A percentile compares a stretch with the other conserved stretches of the same genome.
phyloP scores from a whole-genome alignment of 2,888 invertebrate species.

The Dicyrtoma fusca region DNA sequence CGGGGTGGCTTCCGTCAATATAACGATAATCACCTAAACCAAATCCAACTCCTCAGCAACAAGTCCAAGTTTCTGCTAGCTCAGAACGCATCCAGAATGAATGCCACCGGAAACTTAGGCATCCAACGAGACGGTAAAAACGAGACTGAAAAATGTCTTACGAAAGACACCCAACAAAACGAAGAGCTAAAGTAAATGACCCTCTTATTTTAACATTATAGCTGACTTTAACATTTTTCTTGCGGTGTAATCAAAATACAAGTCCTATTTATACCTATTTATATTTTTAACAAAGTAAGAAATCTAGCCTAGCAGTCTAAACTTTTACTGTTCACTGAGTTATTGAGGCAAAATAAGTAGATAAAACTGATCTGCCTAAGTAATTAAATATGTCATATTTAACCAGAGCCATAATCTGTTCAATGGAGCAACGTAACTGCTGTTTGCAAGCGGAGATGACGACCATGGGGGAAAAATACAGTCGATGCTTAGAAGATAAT shows the following conservation, averaged over 20 bases:
- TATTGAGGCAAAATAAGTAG: too few species aligned
- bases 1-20: neutral
- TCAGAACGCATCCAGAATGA: neutral
- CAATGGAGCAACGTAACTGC: neutral
- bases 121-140: neutral
- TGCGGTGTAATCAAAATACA: too few species aligned
- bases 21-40: neutral
- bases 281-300: too few species aligned
- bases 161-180: too few species aligned
- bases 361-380: too few species aligned
- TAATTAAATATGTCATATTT: too few species aligned
- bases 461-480: neutral
- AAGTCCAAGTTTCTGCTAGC: slow-evolving; percentile 5
- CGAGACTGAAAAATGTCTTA: neutral
- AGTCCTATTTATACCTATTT: too few species aligned
- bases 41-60: slow-evolving; percentile 3
- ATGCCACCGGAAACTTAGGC: neutral
- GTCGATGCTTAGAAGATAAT: slow-evolving; percentile 13
- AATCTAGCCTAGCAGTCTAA: too few species aligned
- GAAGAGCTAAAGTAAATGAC: too few species aligned
- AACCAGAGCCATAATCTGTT: slow-evolving; percentile 16
- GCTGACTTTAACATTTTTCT: too few species aligned
- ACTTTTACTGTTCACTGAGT: too few species aligned
- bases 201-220: too few species aligned
- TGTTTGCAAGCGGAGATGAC: neutral